A percentile compares a stretch with the other conserved stretches of the same genome.
Conservation (phyloP, 2,797 vertebrate species). For the Sebastes diploproa region DNA sequence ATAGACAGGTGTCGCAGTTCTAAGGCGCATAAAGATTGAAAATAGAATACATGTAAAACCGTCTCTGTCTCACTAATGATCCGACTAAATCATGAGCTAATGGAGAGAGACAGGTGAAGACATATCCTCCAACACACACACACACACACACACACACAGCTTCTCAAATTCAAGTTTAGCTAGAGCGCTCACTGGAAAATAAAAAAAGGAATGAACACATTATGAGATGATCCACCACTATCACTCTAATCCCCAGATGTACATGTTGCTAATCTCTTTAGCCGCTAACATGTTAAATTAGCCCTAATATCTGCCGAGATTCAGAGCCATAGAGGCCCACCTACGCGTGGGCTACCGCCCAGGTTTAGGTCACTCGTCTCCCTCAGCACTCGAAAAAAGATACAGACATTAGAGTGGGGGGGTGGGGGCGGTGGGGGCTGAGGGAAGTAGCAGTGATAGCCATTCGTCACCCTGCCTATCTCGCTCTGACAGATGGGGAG, state of each 20-base stretch:
- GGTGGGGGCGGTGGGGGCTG: conserved; percentile 52
- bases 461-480: conserved; percentile 82
- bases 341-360: conserved; percentile 75
- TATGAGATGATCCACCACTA: conserved; percentile 75
- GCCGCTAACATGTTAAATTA: conserved; percentile 83
- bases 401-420: conserved; percentile 56
- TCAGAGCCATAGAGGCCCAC: conserved; percentile 68
- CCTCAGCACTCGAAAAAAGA: conserved; percentile 46
- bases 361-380: conserved; percentile 79
- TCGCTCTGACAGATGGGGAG: conserved; percentile 79
- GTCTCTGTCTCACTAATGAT: conserved; percentile 77
- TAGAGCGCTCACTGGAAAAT: conserved; percentile 33
- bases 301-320: conserved; percentile 77
- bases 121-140: conserved; percentile 59
- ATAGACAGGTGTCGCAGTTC: conserved; percentile 72
- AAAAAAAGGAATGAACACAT: conserved; percentile 70
- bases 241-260: conserved; percentile 81
- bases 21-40: conserved; percentile 66
- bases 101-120: conserved; percentile 76
- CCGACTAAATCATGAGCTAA: conserved; percentile 75
- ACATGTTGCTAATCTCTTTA: conserved; percentile 82
- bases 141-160: conserved; percentile 9
- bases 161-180: conserved; percentile 71
- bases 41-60: conserved; percentile 76
- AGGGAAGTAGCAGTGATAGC: conserved; percentile 71